Evolutionary conservation across 2,113 vertebrate species (phyloP).

Genomic region (Microcebus tavaratra): DNA sequence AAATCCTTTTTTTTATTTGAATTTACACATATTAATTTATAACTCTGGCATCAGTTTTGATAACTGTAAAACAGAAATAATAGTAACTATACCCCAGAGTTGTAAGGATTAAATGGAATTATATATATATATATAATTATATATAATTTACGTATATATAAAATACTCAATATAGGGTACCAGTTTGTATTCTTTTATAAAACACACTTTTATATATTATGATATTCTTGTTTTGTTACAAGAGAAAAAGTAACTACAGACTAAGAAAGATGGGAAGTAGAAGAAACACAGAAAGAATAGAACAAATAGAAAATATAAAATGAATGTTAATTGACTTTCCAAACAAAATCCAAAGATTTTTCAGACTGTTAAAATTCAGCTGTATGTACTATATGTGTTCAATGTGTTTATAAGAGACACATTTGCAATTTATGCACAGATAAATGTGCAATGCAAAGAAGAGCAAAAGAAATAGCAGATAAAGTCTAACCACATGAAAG

Average conservation of each 20-base stretch:
- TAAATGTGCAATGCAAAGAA: constrained; percentile 21
- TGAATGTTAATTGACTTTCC: neutral
- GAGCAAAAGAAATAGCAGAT: neutral
- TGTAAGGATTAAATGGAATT: constrained; percentile 5
- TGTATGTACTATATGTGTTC: neutral
- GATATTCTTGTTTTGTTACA: constrained; percentile 4
- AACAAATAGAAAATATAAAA: neutral
- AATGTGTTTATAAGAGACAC: neutral
- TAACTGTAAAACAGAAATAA: neutral
- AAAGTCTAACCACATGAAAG: neutral
- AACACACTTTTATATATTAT: neutral
- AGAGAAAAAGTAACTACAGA: neutral
- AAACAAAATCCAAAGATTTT: neutral
- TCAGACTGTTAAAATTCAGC: neutral
- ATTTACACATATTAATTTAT: neutral
- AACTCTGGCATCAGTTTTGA: neutral
- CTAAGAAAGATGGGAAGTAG: neutral
- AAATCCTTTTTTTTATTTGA: neutral
- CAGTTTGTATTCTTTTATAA: neutral
- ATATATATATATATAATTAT: neutral
- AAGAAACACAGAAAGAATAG: neutral
- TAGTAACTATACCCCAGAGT: neutral
- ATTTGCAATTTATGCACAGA: neutral
- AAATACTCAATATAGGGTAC: neutral
- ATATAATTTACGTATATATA: neutral